Conservation (phyloP, 1,140 invertebrate genomes). For the Diorhabda carinulata region DNA sequence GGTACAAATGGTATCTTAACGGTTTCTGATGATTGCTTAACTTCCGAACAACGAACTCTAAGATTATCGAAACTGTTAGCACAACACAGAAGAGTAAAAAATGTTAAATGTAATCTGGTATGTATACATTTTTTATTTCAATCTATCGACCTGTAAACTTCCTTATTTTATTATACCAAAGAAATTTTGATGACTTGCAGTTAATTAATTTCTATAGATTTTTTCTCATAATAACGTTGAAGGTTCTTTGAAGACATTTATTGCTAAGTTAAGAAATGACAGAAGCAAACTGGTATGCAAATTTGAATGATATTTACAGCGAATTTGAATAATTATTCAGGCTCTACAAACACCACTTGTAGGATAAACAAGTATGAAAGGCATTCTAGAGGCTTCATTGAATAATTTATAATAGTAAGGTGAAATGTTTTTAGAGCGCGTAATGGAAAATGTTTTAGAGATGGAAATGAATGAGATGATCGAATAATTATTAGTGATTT, state of each 20-base stretch:
- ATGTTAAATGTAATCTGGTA: background rate
- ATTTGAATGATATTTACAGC: background rate
- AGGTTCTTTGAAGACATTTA: no score
- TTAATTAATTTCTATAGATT: no score
- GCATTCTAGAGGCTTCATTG: background rate
- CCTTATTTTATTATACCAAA: no score
- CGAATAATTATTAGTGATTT: background rate
- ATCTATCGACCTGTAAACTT: no score
- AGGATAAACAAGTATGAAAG: background rate
- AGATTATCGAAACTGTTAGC: slow-evolving; percentile 62
- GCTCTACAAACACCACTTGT: slow-evolving; percentile 1
- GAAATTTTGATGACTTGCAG: no score
- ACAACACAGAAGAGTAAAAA: slow-evolving; percentile 37
- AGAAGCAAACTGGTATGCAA: slow-evolving; percentile 1
- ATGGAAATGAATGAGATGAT: background rate
- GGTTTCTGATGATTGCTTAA: slow-evolving; percentile 55
- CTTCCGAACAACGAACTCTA: slow-evolving; percentile 56
- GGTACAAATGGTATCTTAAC: slow-evolving; percentile 24
- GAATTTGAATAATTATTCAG: slow-evolving; percentile 3
- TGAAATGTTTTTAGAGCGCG: background rate
- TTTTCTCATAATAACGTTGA: no score
- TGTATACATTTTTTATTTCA: background rate
- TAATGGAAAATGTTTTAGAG: background rate
- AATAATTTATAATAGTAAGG: background rate
- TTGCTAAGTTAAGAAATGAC: background rate